Conservation (phyloP, 2,888 invertebrate species). For the Deilephila elpenor region DNA sequence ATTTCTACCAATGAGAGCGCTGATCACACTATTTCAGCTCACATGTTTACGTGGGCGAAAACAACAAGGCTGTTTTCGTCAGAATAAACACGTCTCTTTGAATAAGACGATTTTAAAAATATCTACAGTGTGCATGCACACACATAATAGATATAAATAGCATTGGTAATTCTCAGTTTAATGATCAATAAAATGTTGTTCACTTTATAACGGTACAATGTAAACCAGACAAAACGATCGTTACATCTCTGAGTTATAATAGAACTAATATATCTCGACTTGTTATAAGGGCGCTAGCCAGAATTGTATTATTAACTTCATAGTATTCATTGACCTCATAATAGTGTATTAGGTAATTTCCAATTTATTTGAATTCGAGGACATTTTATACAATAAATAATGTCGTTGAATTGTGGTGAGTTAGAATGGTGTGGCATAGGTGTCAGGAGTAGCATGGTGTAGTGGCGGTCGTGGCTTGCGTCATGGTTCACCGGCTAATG, state of each 20-base stretch:
- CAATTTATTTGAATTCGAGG: neutral
- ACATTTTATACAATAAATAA: neutral
- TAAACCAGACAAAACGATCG: neutral
- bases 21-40: conserved; percentile 66
- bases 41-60: conserved; percentile 70
- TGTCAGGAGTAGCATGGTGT: neutral
- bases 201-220: neutral
- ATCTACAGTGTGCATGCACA: conserved; percentile 44
- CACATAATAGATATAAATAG: conserved; percentile 39
- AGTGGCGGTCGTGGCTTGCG: conserved; percentile 29
- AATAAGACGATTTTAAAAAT: conserved; percentile 68
- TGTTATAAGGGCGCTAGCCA: neutral
- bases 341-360: too few species aligned
- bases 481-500: conserved; percentile 63
- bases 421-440: neutral
- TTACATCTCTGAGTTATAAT: neutral
- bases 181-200: neutral
- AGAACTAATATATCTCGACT: neutral
- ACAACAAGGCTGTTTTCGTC: conserved; percentile 78
- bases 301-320: conserved; percentile 2
- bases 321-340: neutral
- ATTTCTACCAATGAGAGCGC: conserved; percentile 59
- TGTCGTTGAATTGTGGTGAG: neutral
- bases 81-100: conserved; percentile 64
- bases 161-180: conserved; percentile 23